Evolutionary conservation across 2,888 invertebrate species (phyloP).

Genomic region (Drosophila rubida): DNA sequence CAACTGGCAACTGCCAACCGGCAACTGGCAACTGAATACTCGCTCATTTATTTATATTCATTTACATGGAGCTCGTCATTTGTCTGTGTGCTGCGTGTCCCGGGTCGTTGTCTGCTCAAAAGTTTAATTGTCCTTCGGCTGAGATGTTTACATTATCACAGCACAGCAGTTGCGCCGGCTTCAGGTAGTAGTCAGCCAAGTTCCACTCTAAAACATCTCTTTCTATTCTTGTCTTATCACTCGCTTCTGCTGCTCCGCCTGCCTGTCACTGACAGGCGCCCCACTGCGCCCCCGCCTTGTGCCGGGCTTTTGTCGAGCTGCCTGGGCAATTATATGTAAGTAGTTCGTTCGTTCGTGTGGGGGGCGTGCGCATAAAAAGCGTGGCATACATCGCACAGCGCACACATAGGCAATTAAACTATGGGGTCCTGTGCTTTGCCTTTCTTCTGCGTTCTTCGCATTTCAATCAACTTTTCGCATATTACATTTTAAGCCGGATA

Average conservation of each 20-base stretch:
- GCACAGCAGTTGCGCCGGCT: slow-evolving; percentile 1
- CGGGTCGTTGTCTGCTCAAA: slow-evolving; percentile 69
- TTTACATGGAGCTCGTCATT: slow-evolving; percentile 71
- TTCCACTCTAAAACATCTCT: slow-evolving; percentile 27
- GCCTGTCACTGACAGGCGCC: slow-evolving; percentile 83
- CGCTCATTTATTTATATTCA: slow-evolving; percentile 68
- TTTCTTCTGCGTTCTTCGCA: slow-evolving; percentile 23
- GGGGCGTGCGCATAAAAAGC: neutral
- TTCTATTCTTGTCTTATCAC: slow-evolving; percentile 51
- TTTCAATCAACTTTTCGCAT: slow-evolving; percentile 62
- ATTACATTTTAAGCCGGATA: slow-evolving; percentile 77
- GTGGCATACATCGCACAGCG: slow-evolving; percentile 4
- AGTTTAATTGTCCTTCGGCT: slow-evolving; percentile 70
- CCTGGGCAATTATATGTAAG: slow-evolving; percentile 35
- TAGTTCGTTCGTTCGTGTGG: neutral
- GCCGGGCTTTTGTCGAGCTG: slow-evolving; percentile 34
- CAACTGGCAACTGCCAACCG: slow-evolving; percentile 49
- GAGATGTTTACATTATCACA: slow-evolving; percentile 26
- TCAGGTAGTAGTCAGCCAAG: slow-evolving; percentile 39
- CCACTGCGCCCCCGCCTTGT: too few relatives aligned
- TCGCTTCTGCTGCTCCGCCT: slow-evolving; percentile 62
- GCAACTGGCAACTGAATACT: slow-evolving; percentile 31
- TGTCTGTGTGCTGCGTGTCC: slow-evolving; percentile 37
- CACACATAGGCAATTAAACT: slow-evolving; percentile 74
- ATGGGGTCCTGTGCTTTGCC: slow-evolving; percentile 28